Evolutionary conservation across 2,113 vertebrate species (phyloP).

Genomic region (Zonotrichia leucophrys): DNA sequence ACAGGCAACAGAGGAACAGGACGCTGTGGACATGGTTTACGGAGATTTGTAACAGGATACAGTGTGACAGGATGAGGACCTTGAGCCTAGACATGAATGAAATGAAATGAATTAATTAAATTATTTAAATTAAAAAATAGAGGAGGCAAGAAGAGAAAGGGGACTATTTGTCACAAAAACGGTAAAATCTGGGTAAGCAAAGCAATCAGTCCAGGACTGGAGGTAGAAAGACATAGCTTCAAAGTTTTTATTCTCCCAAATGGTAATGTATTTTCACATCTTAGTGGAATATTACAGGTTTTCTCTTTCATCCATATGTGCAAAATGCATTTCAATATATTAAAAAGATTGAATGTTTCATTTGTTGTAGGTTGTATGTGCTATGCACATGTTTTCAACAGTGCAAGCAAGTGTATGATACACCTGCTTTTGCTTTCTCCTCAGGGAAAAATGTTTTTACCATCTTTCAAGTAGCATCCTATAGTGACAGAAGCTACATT

Average conservation of each 20-base stretch:
- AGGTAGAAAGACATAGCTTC: not conserved
- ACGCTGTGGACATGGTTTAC: not conserved
- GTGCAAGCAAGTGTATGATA: conserved; percentile 50
- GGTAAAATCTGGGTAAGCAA: not conserved
- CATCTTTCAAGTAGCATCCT: conserved; percentile 39
- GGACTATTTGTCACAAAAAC: not conserved
- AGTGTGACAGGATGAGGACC: not conserved
- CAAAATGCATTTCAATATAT: not conserved
- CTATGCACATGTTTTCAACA: conserved; percentile 15
- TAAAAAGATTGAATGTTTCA: not conserved
- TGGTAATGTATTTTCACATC: not conserved
- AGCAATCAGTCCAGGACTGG: not conserved
- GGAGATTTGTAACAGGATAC: not conserved
- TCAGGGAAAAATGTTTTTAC: conserved; percentile 30
- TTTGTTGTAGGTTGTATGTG: not conserved
- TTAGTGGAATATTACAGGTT: not conserved
- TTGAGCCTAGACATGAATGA: not conserved
- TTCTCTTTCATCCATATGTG: not conserved
- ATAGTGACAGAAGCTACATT: conserved; percentile 29
- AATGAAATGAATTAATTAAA: not conserved
- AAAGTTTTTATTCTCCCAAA: not conserved
- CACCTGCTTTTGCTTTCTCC: conserved; percentile 51
- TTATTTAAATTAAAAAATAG: not conserved
- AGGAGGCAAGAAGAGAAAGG: not conserved
- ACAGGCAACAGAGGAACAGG: not conserved